These are phyloP conservation scores for Caenorhabditis afra DNA, from an alignment of 2,888 invertebrate species.

Conservation along the genomic window DNA sequence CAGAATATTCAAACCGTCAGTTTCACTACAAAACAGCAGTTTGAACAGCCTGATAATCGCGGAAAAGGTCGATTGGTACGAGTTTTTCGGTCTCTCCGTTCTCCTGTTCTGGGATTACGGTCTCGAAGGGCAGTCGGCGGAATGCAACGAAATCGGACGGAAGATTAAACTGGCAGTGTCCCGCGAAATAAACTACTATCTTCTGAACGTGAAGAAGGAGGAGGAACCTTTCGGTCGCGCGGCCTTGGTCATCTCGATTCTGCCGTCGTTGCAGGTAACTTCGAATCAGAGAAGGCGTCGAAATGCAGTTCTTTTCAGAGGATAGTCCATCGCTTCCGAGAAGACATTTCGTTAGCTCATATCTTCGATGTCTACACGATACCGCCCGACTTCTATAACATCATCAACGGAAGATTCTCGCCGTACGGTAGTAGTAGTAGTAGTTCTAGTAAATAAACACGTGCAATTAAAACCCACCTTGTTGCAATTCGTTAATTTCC, in stretches of 20 bases:
- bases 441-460: too few species aligned
- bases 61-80: slow-evolving; percentile 41
- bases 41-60: slow-evolving; percentile 37
- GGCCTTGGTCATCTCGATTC: slow-evolving; percentile 33
- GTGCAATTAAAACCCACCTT: too few species aligned
- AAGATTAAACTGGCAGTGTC: slow-evolving; percentile 27
- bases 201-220: slow-evolving; percentile 26
- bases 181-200: slow-evolving; percentile 50
- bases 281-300: not conserved
- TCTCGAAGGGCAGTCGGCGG: slow-evolving; percentile 53
- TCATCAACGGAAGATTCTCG: slow-evolving; percentile 44
- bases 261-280: slow-evolving; percentile 20
- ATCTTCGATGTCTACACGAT: slow-evolving; percentile 59
- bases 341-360: slow-evolving; percentile 58
- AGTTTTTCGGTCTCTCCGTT: slow-evolving; percentile 52
- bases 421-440: too few species aligned
- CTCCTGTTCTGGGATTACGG: slow-evolving; percentile 60
- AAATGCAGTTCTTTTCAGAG: slow-evolving; percentile 38
- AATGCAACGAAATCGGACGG: slow-evolving; percentile 35
- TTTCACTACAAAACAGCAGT: slow-evolving; percentile 38
- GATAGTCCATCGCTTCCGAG: slow-evolving; percentile 53
- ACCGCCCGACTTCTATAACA: slow-evolving; percentile 42
- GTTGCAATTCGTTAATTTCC: not conserved
- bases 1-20: slow-evolving; percentile 54
- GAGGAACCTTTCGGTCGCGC: slow-evolving; percentile 32